These are phyloP conservation scores for Adoxophyes honmai DNA, from an alignment of 1,140 invertebrate species.

Conservation along the genomic window DNA sequence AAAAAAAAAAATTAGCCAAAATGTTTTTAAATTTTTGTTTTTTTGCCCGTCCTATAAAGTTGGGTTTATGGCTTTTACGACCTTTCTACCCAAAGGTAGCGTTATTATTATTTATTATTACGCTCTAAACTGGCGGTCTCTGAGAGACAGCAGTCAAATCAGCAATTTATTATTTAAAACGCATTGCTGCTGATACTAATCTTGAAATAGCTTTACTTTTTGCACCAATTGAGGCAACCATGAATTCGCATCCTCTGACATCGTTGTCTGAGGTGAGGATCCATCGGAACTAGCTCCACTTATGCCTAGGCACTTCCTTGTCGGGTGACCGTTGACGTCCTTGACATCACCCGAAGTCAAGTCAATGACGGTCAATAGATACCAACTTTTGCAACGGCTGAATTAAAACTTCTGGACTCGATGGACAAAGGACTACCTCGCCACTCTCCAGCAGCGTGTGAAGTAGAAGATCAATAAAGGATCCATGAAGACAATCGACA, in stretches of 20 bases:
- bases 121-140: conserved; percentile 14
- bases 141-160: conserved; percentile 14
- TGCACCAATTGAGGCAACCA: conserved; percentile 29
- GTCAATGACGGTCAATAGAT: neutral
- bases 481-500: neutral
- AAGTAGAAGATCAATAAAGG: neutral
- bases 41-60: too few relatives aligned
- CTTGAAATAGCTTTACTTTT: conserved; percentile 34
- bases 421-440: neutral
- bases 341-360: neutral
- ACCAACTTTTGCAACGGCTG: neutral
- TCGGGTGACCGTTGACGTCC: conserved; percentile 23
- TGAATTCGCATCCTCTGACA: conserved; percentile 28
- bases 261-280: conserved; percentile 21
- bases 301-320: conserved; percentile 35
- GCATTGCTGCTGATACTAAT: conserved; percentile 1
- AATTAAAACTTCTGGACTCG: neutral
- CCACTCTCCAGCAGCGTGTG: neutral
- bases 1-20: too few relatives aligned
- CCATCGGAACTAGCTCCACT: conserved; percentile 24
- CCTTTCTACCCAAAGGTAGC: too few relatives aligned
- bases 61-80: too few relatives aligned
- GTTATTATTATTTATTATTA: too few relatives aligned
- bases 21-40: too few relatives aligned
- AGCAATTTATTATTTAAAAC: neutral